These are phyloP conservation scores for Octonoba sinensis DNA, from an alignment of 2,888 invertebrate genomes.

Conservation along the genomic window DNA sequence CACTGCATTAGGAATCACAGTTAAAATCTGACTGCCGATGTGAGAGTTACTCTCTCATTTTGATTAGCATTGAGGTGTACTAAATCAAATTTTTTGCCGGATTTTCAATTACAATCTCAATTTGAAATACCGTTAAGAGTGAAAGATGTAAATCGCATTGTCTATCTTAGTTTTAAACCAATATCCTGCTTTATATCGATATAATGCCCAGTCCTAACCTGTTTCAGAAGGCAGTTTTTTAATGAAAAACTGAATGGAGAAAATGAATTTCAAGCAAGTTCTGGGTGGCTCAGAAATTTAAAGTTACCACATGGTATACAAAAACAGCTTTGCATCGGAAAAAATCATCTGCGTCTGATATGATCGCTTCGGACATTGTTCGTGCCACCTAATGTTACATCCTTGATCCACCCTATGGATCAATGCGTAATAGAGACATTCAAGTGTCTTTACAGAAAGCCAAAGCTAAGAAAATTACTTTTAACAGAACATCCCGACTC, in stretches of 20 bases:
- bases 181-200: no score
- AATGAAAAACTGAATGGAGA: slow-evolving; percentile 6
- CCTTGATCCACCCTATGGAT: slow-evolving; percentile 8
- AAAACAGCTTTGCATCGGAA: slow-evolving; percentile 2
- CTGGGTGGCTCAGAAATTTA: slow-evolving; percentile 16
- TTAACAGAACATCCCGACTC: slow-evolving; percentile 2
- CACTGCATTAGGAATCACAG: no score
- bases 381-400: slow-evolving; percentile 3
- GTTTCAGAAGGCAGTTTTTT: slow-evolving; percentile 18
- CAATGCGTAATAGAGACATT: not conserved
- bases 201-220: no score
- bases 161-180: no score
- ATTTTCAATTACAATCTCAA: no score
- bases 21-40: no score
- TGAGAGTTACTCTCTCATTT: no score
- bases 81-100: no score
- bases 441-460: not conserved
- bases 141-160: no score
- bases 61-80: no score
- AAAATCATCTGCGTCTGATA: slow-evolving; percentile 14
- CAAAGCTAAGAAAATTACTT: not conserved
- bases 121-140: no score
- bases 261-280: slow-evolving; percentile 17
- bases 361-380: slow-evolving; percentile 25
- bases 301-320: slow-evolving; percentile 21